These are phyloP conservation scores for Diadophis punctatus DNA, from an alignment of 2,113 vertebrate species.

Conservation along the genomic window DNA sequence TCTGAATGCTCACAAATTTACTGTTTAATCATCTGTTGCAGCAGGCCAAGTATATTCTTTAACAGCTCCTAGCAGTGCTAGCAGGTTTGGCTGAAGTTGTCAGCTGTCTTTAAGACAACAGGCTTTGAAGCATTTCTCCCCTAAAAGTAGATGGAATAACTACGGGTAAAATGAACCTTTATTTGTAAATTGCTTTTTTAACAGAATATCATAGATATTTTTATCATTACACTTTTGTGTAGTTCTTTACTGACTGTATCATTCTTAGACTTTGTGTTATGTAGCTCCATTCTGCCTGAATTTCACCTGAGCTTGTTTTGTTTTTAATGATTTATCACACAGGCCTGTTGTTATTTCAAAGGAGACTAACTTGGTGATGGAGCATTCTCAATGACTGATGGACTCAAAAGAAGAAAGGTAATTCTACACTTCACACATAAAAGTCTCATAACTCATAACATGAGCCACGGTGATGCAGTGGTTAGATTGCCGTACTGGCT, in stretches of 20 bases:
- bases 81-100: constrained; percentile 14
- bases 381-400: constrained; percentile 73
- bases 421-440: constrained; percentile 29
- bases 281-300: not conserved
- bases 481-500: too few relatives aligned
- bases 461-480: too few relatives aligned
- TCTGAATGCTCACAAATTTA: not conserved
- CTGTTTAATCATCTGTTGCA: not conserved
- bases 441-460: not conserved
- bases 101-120: not conserved
- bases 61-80: not conserved
- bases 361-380: constrained; percentile 66
- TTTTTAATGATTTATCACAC: constrained; percentile 38
- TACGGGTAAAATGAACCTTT: not conserved
- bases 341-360: constrained; percentile 35
- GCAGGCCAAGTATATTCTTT: not conserved
- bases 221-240: constrained; percentile 7
- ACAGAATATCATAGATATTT: constrained; percentile 50
- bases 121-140: constrained; percentile 25
- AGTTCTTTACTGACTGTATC: constrained; percentile 35
- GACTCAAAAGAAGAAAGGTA: constrained; percentile 78
- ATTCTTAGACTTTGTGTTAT: not conserved
- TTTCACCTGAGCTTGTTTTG: not conserved
- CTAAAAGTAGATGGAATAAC: constrained; percentile 2
- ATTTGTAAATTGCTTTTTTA: constrained; percentile 4